A percentile compares a stretch with the other conserved stretches of the same genome.
These are phyloP conservation scores for Lithophane leautieri DNA, from an alignment of 2,888 invertebrate genomes.

Conservation along the genomic window DNA sequence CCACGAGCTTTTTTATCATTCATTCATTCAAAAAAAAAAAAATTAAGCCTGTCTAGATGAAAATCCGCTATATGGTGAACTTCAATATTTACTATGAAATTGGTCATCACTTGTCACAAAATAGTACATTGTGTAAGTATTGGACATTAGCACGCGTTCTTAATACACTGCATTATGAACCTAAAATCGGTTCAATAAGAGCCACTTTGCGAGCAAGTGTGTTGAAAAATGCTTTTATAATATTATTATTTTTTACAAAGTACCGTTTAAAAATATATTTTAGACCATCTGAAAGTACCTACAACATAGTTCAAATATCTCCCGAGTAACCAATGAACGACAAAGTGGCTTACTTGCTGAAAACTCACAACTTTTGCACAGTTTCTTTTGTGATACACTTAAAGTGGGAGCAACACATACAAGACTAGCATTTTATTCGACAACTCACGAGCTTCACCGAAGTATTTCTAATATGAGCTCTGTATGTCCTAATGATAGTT, in stretches of 20 bases:
- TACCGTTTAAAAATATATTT: background rate
- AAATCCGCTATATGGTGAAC: background rate
- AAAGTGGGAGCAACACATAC: conserved; percentile 32
- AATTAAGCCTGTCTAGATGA: background rate
- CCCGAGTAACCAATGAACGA: conserved; percentile 18
- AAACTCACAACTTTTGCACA: conserved; percentile 31
- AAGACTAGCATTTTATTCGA: conserved; percentile 26
- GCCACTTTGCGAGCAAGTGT: too few relatives aligned
- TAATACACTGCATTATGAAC: too few relatives aligned
- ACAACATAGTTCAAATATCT: conserved; percentile 27
- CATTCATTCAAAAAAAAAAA: too few relatives aligned
- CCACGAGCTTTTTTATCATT: too few relatives aligned
- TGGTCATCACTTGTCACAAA: conserved; percentile 1
- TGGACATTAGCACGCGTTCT: too few relatives aligned
- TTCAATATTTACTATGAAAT: background rate
- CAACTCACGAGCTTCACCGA: conserved; percentile 18
- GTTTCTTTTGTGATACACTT: conserved; percentile 45
- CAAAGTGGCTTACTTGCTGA: conserved; percentile 18
- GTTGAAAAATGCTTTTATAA: too few relatives aligned
- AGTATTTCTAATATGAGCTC: conserved; percentile 47
- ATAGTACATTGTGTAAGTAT: too few relatives aligned
- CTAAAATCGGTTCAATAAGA: too few relatives aligned
- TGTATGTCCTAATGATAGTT: conserved; percentile 42
- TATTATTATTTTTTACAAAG: background rate
- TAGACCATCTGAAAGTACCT: background rate